A percentile compares a stretch with the other conserved stretches of the same genome.
phyloP scores from a whole-genome alignment of 1,140 invertebrate species.

The Bombus ignitus region DNA sequence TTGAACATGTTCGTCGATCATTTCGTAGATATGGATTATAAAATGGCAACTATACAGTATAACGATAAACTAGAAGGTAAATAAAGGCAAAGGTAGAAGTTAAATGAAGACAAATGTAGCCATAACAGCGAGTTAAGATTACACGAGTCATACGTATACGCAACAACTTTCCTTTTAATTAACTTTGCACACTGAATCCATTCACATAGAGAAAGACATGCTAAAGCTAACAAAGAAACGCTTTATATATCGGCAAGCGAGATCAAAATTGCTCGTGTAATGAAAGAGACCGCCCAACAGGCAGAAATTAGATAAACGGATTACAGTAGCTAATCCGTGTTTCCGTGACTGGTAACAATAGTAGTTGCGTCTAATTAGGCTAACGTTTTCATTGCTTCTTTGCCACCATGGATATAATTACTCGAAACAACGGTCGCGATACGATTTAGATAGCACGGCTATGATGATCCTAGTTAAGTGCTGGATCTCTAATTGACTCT shows the following conservation, averaged over 20 bases:
- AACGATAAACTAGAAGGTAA: background rate
- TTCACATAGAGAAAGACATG: background rate
- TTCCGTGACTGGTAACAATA: slow-evolving; percentile 41
- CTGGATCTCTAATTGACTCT: slow-evolving; percentile 29
- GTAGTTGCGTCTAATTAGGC: slow-evolving; percentile 33
- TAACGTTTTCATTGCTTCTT: slow-evolving; percentile 28
- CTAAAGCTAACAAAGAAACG: background rate
- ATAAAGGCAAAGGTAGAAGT: background rate
- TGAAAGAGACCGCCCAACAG: background rate
- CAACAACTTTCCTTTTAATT: slow-evolving; percentile 17
- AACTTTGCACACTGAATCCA: background rate
- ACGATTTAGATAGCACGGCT: slow-evolving; percentile 3
- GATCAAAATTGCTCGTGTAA: slow-evolving; percentile 20
- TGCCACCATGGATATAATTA: background rate
- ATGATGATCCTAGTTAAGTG: slow-evolving; percentile 9
- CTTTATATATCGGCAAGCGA: background rate
- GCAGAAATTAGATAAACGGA: slow-evolving; percentile 12
- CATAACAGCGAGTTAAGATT: background rate
- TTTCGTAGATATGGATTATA: background rate
- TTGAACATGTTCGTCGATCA: background rate
- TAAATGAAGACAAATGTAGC: background rate
- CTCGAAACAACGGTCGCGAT: slow-evolving; percentile 2
- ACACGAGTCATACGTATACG: background rate
- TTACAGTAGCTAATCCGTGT: slow-evolving; percentile 14
- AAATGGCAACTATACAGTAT: background rate